Base-by-base conservation (phyloP, 1,140 invertebrate species). In the Piezodorus guildinii region DNA sequence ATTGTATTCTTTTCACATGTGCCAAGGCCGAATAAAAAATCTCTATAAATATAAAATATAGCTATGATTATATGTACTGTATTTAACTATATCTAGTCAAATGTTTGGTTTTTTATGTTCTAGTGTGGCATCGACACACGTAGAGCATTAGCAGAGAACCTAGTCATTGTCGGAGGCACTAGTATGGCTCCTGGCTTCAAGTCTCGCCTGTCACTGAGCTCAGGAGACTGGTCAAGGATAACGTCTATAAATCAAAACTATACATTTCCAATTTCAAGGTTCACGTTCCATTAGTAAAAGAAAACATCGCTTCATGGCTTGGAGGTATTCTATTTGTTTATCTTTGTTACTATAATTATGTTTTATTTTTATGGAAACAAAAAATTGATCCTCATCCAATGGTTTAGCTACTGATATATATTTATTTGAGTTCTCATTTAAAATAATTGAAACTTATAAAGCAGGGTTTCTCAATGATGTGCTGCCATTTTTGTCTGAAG, bases 251-350 rank as follows among this genome's bases (percentile, higher is more conserved):
- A 12, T 74, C 81, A 0, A 79, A 81, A 66, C 75, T 90, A 21
- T 80, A 81, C 68, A 72, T 90, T 16, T 76, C 81, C 65, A 77
- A 74, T n/a, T 87, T 91, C 69, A 85, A 85, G 72, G 88, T 93
- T 71, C 90, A 92, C 71, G 77, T 77, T 15, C 76, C 85, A 21
- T 90, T 90, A 8, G 83, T 83, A 46, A 88, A 90, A 72, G 83
- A 87, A 60, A 95, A 95, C 77, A 94, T 86, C 72, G 83, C 85
- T 8, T 81, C 84, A 27, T 94, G 91, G 91, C 74, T 93, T 14
- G 90, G 91, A 72, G 87, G 83, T 85, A 76, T 73, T 6, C 9
- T 25, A 10, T 19, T 49, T 6, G 8, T 49, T 19, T n/a, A 17
- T 46, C 3, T 46, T 6, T 49, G 3, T 49, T 19, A 30, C 8